These are phyloP conservation scores for Dryoscopus gambensis DNA, from an alignment of 2,113 vertebrate species.

Conservation along the genomic window DNA sequence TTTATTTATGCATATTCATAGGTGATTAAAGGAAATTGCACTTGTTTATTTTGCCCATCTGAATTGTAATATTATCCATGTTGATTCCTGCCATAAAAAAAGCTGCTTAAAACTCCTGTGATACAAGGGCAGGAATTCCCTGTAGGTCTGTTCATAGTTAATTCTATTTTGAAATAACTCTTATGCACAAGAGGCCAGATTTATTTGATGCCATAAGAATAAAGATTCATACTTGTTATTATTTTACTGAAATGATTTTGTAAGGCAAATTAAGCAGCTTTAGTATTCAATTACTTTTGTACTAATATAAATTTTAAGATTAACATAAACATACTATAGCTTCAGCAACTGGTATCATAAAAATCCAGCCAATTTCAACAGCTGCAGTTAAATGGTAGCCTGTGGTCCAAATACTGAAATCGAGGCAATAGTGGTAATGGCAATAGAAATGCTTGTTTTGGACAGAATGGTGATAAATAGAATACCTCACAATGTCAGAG, in stretches of 20 bases:
- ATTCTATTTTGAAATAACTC: slow-evolving; percentile 55
- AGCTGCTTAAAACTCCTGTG: slow-evolving; percentile 14
- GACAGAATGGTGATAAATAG: background rate
- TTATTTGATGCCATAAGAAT: slow-evolving; percentile 38
- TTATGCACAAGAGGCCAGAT: slow-evolving; percentile 21
- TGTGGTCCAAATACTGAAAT: slow-evolving; percentile 15
- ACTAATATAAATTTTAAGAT: slow-evolving; percentile 40
- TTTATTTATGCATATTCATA: slow-evolving; percentile 59
- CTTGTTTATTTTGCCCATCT: slow-evolving; percentile 54
- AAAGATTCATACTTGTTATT: slow-evolving; percentile 29
- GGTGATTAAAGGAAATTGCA: slow-evolving; percentile 49
- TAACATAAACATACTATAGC: background rate
- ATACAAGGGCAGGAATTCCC: slow-evolving; percentile 46
- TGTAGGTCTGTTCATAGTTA: slow-evolving; percentile 13
- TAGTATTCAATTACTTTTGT: slow-evolving; percentile 54
- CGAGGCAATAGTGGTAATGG: background rate
- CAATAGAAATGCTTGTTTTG: background rate
- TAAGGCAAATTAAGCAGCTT: slow-evolving; percentile 47
- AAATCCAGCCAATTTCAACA: slow-evolving; percentile 43
- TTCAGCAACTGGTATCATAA: background rate
- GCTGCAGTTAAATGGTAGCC: slow-evolving; percentile 9
- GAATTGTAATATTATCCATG: slow-evolving; percentile 40
- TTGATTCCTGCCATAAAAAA: slow-evolving; percentile 28
- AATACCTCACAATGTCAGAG: background rate
- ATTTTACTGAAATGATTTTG: slow-evolving; percentile 51